Evolutionary conservation across 1,140 invertebrate genomes (phyloP).

Genomic region (Drosophila seguyi): DNA sequence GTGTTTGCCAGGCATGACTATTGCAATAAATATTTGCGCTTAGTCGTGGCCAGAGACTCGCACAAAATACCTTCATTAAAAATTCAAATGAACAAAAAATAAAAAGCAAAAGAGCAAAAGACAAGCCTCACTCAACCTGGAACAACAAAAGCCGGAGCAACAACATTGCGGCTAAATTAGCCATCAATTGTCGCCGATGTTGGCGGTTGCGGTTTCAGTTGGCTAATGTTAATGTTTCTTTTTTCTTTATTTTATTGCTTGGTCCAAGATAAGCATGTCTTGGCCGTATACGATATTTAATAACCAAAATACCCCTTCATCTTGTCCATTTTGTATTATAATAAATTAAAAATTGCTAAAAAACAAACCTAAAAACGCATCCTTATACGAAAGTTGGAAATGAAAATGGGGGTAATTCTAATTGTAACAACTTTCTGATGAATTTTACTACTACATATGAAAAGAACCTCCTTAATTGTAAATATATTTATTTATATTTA

Average conservation of each 20-base stretch:
- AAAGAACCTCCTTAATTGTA: no score
- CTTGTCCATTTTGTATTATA: neutral
- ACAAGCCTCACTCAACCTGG: constrained; percentile 50
- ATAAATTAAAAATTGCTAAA: neutral
- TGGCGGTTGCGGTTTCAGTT: constrained; percentile 25
- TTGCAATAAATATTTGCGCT: constrained; percentile 80
- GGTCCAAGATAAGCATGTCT: neutral
- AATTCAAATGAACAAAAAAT: constrained; percentile 70
- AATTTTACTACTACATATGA: no score
- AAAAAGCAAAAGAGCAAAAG: constrained; percentile 42
- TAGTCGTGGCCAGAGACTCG: constrained; percentile 61
- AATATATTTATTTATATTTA: no score
- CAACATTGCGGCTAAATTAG: constrained; percentile 31
- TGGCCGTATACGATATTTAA: neutral
- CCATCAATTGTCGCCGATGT: constrained; percentile 29
- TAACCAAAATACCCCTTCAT: neutral
- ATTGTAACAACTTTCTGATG: no score
- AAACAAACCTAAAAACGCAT: no score
- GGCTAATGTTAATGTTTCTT: constrained; percentile 13
- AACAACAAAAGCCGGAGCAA: constrained; percentile 40
- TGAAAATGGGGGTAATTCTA: no score
- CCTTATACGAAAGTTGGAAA: no score
- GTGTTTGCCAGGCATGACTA: constrained; percentile 65
- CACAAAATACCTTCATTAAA: constrained; percentile 79
- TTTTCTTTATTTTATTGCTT: constrained; percentile 1